These are phyloP conservation scores for Cataglyphis albicans DNA, from an alignment of 2,888 invertebrate genomes.

Conservation along the genomic window DNA sequence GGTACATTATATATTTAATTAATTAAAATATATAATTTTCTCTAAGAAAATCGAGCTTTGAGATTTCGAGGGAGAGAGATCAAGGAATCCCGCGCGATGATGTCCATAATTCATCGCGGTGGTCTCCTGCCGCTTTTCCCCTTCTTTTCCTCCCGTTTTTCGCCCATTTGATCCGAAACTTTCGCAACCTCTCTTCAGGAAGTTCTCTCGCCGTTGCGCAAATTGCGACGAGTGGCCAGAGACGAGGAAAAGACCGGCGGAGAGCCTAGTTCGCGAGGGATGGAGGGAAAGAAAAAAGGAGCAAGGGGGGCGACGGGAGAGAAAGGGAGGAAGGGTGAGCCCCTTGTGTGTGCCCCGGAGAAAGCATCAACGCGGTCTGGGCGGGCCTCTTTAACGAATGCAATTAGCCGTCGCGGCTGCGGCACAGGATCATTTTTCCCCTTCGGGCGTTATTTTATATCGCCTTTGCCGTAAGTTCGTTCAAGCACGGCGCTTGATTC, in stretches of 20 bases:
- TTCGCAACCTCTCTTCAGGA: constrained; percentile 47
- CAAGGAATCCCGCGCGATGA: not conserved
- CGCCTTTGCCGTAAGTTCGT: constrained; percentile 46
- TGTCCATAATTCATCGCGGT: constrained; percentile 29
- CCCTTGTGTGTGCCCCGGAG: not conserved
- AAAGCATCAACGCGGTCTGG: constrained; percentile 42
- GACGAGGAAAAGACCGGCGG: constrained; percentile 29
- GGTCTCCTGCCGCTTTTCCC: not conserved
- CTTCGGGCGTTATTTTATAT: constrained; percentile 53
- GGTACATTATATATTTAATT: not conserved
- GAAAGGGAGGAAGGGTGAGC: not conserved
- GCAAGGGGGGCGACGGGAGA: constrained; percentile 8
- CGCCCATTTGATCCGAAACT: constrained; percentile 44
- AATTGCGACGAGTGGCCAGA: constrained; percentile 40
- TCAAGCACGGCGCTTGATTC: constrained; percentile 50
- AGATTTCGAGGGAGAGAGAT: not conserved
- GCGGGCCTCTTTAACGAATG: constrained; percentile 49
- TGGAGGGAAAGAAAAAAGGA: constrained; percentile 7
- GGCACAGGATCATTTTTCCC: constrained; percentile 45
- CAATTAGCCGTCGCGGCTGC: constrained; percentile 50
- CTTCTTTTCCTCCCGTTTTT: constrained; percentile 25
- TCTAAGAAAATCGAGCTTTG: not conserved
- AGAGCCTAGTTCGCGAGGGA: not conserved
- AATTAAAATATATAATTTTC: not conserved
- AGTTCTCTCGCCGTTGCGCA: constrained; percentile 39